A percentile compares a stretch with the other conserved stretches of the same genome.
phyloP scores from a whole-genome alignment of 1,140 invertebrate genomes.

The Rhagoletis pomonella region DNA sequence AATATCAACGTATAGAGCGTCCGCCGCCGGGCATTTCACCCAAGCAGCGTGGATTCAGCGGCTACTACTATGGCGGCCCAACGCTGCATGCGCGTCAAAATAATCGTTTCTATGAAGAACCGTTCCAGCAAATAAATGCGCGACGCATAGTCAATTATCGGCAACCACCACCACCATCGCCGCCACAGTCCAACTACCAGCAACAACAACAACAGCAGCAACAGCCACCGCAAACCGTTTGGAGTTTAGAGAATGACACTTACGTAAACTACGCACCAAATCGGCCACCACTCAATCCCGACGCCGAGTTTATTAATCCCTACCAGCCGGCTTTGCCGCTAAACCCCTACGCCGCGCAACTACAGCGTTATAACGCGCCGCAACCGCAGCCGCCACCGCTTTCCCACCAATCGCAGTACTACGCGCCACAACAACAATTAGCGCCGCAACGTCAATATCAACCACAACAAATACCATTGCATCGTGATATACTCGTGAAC shows the following conservation, averaged over 20 bases:
- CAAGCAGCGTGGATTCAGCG: conserved; percentile 49
- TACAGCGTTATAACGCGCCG: conserved; percentile 34
- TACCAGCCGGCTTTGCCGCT: conserved; percentile 57
- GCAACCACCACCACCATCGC: conserved; percentile 17
- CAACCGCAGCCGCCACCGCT: conserved; percentile 58
- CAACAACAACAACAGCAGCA: conserved; percentile 55
- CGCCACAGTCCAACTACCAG: conserved; percentile 56
- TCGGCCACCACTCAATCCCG: conserved; percentile 79
- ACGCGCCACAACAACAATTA: conserved; percentile 61
- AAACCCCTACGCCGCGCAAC: conserved; percentile 58
- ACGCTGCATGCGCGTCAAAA: conserved; percentile 58
- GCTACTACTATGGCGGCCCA: conserved; percentile 57
- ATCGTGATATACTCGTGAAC: conserved; percentile 76
- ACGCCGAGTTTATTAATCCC: conserved; percentile 80
- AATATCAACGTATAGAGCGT: conserved; percentile 21
- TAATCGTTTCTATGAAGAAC: conserved; percentile 66
- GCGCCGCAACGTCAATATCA: conserved; percentile 60
- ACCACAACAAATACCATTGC: conserved; percentile 65
- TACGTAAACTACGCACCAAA: conserved; percentile 79
- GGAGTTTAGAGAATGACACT: conserved; percentile 78
- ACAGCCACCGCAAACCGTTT: conserved; percentile 67
- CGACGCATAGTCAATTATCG: conserved; percentile 61
- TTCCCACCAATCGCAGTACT: conserved; percentile 69
- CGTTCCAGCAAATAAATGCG: conserved; percentile 63
- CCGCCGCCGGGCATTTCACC: not conserved